Evolutionary conservation across 2,797 vertebrate species (phyloP).

Genomic region (Acipenser transmontanus): DNA sequence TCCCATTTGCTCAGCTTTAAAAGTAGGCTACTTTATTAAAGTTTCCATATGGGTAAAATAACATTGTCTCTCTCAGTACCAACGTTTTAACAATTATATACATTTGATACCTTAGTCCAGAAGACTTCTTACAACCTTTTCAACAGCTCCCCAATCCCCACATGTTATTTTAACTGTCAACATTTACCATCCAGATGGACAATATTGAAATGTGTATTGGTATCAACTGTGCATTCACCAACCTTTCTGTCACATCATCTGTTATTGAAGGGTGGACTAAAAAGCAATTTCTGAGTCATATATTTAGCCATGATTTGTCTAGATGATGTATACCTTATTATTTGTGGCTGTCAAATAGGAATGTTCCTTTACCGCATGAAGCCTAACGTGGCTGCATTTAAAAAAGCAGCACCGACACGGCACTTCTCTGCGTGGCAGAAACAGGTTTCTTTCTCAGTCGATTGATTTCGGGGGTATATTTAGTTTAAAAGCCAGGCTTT

Average conservation of each 20-base stretch:
- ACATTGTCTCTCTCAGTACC: too few relatives aligned
- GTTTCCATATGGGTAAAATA: too few relatives aligned
- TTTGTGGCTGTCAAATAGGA: slow-evolving; percentile 1
- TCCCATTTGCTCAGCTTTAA: too few relatives aligned
- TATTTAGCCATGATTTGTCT: neutral
- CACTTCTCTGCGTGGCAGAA: slow-evolving; percentile 2
- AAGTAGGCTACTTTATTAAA: too few relatives aligned
- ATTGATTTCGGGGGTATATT: too few relatives aligned
- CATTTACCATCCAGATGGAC: neutral
- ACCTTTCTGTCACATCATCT: neutral
- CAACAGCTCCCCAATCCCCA: neutral
- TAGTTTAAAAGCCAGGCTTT: too few relatives aligned
- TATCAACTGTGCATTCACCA: neutral
- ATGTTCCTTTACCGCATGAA: slow-evolving; percentile 12
- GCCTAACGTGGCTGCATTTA: neutral
- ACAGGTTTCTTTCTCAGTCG: neutral
- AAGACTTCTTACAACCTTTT: neutral
- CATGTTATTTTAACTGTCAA: slow-evolving; percentile 1
- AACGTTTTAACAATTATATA: too few relatives aligned
- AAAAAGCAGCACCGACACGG: neutral
- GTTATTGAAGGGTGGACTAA: slow-evolving; percentile 7
- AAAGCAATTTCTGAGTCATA: neutral
- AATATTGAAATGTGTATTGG: neutral
- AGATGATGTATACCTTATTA: slow-evolving; percentile 11
- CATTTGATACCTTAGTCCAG: neutral